Evolutionary conservation across 1,140 invertebrate species (phyloP), one percentile per base, ranked within the genome.

Genomic region (Drosophila carrolli): DNA sequence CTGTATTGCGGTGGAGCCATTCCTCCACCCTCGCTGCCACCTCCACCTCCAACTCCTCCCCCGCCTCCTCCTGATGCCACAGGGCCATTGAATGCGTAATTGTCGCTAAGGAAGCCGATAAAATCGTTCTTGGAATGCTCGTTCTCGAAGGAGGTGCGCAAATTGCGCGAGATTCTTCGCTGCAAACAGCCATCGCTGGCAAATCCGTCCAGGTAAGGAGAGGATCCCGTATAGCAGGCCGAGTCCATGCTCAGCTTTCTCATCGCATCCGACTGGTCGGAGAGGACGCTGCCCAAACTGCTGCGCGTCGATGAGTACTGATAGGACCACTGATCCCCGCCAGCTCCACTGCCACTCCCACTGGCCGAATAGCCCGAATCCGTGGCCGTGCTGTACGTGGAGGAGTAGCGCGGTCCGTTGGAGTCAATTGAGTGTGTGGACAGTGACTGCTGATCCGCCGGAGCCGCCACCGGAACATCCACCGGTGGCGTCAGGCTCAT

Each of bases 101-200:
- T 91, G 51, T 92, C 92, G 59, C 82, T 91, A n/a, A 92, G 73
- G 47, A 90, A 92, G 48, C 91, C 92, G 41, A 92, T 92, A 38
- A 81, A 75, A 62, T 92, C 92, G 72, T 86, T 92, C 58, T 82
- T 83, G 66, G 91, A 91, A 77, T 88, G 79, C 74, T 91, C 81
- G 50, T 92, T 89, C 79, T 92, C 92, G 50, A 92, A 92, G 40
- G 92, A 92, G 60, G 92, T 92, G 58, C 81, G 86, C 67, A 92
- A 37, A 72, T 92, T 92, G 48, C 92, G 91, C 43, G 81, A 90
- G 75, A 92, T 92, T 73, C 92, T 75, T 47, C 92, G 75, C 63
- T 92, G 90, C 50, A 92, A 67, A 60, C 83, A 91, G 27, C 91
- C 88, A 78, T 92, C 90, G 62, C 90, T 92, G 55, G 76, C 76